phyloP scores from a whole-genome alignment of 2,888 invertebrate species.

The Brassicogethes aeneus region DNA sequence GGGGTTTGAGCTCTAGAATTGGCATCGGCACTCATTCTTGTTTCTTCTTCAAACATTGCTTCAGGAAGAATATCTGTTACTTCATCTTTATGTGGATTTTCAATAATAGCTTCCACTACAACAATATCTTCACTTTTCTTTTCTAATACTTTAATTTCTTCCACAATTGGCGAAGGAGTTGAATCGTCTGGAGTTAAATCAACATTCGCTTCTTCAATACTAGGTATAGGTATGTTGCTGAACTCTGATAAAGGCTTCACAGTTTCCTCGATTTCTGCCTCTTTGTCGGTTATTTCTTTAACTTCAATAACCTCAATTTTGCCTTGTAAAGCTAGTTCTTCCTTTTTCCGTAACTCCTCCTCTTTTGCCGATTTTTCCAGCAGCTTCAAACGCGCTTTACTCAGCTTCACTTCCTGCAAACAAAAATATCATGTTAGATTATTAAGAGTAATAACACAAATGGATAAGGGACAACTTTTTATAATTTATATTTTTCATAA shows the following conservation, averaged over 20 bases:
- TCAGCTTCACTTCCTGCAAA: constrained; percentile 27
- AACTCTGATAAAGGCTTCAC: neutral
- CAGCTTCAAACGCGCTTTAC: constrained; percentile 26
- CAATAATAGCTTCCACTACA: too few species aligned
- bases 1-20: constrained; percentile 37
- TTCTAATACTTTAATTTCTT: too few species aligned
- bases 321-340: constrained; percentile 17
- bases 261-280: constrained; percentile 8
- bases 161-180: neutral
- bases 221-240: neutral
- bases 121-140: too few species aligned
- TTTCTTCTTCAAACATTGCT: constrained; percentile 64
- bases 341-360: constrained; percentile 19
- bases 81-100: neutral
- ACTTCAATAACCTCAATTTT: constrained; percentile 6
- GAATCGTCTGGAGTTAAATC: neutral
- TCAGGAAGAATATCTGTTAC: constrained; percentile 15
- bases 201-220: neutral
- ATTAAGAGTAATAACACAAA: constrained; percentile 31
- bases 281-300: neutral
- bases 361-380: constrained; percentile 13
- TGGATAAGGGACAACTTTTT: constrained; percentile 18
- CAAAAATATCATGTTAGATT: constrained; percentile 18
- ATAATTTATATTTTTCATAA: constrained; percentile 4
- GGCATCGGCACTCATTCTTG: constrained; percentile 65